phyloP scores from a whole-genome alignment of 2,797 vertebrate species.

The Semotilus atromaculatus region DNA sequence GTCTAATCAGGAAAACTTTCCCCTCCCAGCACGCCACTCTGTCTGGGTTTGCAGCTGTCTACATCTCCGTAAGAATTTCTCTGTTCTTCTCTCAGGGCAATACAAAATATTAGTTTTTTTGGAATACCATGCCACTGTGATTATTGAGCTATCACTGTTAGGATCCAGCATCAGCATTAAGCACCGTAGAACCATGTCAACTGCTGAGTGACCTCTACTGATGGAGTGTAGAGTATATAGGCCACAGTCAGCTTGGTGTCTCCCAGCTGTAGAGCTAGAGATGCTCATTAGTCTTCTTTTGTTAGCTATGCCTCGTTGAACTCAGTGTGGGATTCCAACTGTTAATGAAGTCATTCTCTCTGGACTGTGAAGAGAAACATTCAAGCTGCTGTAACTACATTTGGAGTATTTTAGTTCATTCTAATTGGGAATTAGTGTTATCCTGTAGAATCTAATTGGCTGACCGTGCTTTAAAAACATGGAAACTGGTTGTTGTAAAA shows the following conservation, averaged over 20 bases:
- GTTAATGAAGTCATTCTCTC: conserved; percentile 46
- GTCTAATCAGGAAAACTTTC: conserved; percentile 90
- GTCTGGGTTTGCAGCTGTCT: conserved; percentile 94
- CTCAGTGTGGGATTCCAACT: conserved; percentile 30
- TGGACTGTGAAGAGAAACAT: conserved; percentile 34
- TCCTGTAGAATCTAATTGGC: conserved; percentile 15
- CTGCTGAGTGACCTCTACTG: conserved; percentile 20
- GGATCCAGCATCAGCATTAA: conserved; percentile 5
- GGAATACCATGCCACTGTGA: neutral
- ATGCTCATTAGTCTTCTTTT: conserved; percentile 47
- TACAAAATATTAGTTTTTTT: neutral
- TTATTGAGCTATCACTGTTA: neutral
- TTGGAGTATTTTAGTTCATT: conserved; percentile 17
- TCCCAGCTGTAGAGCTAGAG: conserved; percentile 19
- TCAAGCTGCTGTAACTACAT: conserved; percentile 37
- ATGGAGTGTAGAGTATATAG: conserved; percentile 8
- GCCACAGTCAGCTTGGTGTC: conserved; percentile 14
- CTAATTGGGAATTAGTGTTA: conserved; percentile 13
- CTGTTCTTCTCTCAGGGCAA: neutral
- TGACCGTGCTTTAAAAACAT: neutral
- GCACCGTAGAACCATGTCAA: neutral
- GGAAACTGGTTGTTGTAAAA: neutral
- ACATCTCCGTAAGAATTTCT: conserved; percentile 90
- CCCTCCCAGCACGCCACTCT: conserved; percentile 97
- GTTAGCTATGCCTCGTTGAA: conserved; percentile 49